phyloP scores from a whole-genome alignment of 2,888 invertebrate species.

The Hybos culiciformis region DNA sequence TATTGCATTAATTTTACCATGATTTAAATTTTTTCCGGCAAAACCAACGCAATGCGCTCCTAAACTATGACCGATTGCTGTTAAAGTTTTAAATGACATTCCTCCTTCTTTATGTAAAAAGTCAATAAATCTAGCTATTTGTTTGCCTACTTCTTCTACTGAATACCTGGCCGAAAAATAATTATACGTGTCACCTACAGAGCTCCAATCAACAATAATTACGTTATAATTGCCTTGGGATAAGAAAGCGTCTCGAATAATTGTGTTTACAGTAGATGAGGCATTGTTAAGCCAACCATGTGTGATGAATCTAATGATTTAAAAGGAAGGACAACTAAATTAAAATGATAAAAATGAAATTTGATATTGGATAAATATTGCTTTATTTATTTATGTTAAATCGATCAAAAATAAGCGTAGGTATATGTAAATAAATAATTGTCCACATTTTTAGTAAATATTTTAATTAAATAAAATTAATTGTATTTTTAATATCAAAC shows the following conservation, averaged over 20 bases:
- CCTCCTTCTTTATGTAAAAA: slow-evolving; percentile 36
- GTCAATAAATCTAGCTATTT: slow-evolving; percentile 20
- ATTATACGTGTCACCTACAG: slow-evolving; percentile 39
- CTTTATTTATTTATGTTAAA: too few relatives aligned
- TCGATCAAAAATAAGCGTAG: too few relatives aligned
- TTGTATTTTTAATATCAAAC: too few relatives aligned
- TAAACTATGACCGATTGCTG: slow-evolving; percentile 42
- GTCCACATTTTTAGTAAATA: too few relatives aligned
- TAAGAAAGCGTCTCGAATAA: slow-evolving; percentile 37
- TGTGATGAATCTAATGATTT: slow-evolving; percentile 25
- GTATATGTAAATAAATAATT: too few relatives aligned
- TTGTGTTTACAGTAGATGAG: slow-evolving; percentile 22
- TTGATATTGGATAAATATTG: too few relatives aligned
- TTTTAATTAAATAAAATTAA: too few relatives aligned
- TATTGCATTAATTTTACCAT: slow-evolving; percentile 40
- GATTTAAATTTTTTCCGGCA: slow-evolving; percentile 40
- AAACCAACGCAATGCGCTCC: slow-evolving; percentile 45
- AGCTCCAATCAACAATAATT: slow-evolving; percentile 46
- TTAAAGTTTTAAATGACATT: slow-evolving; percentile 35
- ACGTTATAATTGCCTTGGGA: slow-evolving; percentile 43
- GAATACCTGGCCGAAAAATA: slow-evolving; percentile 38
- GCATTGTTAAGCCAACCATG: slow-evolving; percentile 46
- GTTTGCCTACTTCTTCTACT: slow-evolving; percentile 17
- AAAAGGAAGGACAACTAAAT: too few relatives aligned
- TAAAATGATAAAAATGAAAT: too few relatives aligned